Base-by-base conservation (phyloP, 2,888 invertebrate species). In the Hirudinaria manillensis region DNA sequence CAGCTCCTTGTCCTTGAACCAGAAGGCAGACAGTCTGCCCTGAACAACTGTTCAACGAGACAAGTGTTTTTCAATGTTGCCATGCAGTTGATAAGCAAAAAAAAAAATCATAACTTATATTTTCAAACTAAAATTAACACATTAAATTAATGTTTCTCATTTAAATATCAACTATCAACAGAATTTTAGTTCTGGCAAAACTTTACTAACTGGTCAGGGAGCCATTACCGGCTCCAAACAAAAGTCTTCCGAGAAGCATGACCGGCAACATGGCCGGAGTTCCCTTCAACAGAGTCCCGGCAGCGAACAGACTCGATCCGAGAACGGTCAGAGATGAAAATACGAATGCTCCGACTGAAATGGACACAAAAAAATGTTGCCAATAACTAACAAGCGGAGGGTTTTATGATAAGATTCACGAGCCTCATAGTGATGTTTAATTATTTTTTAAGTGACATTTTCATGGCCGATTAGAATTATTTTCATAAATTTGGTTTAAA, bases 211-310 rank as follows among this genome's bases (percentile, higher is more conserved):
- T 85, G 76, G 85, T 85, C 6, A 86, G 80, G 21, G 86, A 85
- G n/a, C 86, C 85, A 81, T 85, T 85, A 29, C 86, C 86, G 45
- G 85, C 83, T 6, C 85, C 86, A 81, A 86, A 85, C 27, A 86
- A 67, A n/a, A 86, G 80, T 55, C 85, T 82, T 36, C 85, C 85
- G 24, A 85, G 68, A 36, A 85, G 81, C 85, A 85, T 85, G 13
- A 86, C 75, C 24, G 86, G 86, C 34, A 86, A 77, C 83, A 86
- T 81, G 75, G 80, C 81, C 4, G 81, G 77, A 24, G 85, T 84
- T 65, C 84, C 84, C 77, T 81, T 81, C 36, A 85, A 79, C 76
- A 82, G 79, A 4, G 82, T 79, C 0, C 85, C 85, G 51, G 79
- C 79, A 56, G 85, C 85, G 81, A 86, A 86, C 6, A 82, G 79